Conservation (phyloP, 2,888 invertebrate genomes). For the Antitype chi region DNA sequence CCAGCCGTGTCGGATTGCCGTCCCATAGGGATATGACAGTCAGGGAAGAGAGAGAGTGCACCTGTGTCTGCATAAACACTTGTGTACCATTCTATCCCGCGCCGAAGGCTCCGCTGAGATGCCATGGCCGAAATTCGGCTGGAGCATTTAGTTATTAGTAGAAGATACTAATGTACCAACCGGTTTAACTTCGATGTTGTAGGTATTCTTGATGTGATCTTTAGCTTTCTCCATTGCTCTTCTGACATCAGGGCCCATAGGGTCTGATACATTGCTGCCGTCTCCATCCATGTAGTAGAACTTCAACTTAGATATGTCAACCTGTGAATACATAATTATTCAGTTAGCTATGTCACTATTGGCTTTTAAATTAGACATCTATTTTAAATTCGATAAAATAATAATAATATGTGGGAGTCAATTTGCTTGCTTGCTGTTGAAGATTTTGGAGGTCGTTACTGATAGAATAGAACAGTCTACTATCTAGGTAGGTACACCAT, state of each 20-base stretch:
- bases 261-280: constrained; percentile 91
- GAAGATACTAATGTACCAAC: constrained; percentile 75
- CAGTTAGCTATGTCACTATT: too few species aligned
- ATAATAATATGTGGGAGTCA: too few species aligned
- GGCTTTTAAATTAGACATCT: not conserved
- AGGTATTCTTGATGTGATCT: constrained; percentile 88
- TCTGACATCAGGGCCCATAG: constrained; percentile 91
- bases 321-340: constrained; percentile 79
- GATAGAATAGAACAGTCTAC: too few species aligned
- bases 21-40: too few species aligned
- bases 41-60: too few species aligned
- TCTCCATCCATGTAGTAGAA: constrained; percentile 96
- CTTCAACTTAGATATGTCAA: constrained; percentile 91
- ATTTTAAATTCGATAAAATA: not conserved
- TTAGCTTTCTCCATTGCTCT: constrained; percentile 90
- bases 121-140: too few species aligned
- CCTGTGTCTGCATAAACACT: too few species aligned
- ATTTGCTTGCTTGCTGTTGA: too few species aligned
- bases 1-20: too few species aligned
- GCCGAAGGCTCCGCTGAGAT: too few species aligned
- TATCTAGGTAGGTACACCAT: too few species aligned
- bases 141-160: not conserved
- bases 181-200: constrained; percentile 90
- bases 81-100: too few species aligned
- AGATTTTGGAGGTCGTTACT: not conserved